These are phyloP conservation scores for Watsonalla binaria DNA, from an alignment of 2,888 invertebrate species.

Conservation along the genomic window DNA sequence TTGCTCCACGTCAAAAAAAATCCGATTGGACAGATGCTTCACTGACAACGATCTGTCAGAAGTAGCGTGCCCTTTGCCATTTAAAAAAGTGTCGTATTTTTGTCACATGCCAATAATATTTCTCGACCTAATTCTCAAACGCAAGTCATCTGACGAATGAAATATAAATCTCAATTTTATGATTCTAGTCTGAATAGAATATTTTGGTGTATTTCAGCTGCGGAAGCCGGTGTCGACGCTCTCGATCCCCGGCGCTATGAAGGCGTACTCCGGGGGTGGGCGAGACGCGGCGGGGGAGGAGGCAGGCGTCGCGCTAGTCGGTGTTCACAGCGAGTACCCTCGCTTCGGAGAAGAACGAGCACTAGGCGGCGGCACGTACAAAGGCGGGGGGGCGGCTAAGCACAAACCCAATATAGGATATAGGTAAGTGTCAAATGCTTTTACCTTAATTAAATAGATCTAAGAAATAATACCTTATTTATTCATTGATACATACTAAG, in stretches of 20 bases:
- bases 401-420: conserved; percentile 98
- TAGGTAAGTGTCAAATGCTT: conserved; percentile 55
- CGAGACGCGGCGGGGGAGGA: conserved; percentile 84
- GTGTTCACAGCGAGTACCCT: conserved; percentile 94
- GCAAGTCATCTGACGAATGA: conserved; percentile 9
- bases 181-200: conserved; percentile 14
- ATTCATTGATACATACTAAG: no score
- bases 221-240: conserved; percentile 98
- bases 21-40: no score
- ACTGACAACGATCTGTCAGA: not conserved
- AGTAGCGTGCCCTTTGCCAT: not conserved
- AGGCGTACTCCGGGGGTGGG: conserved; percentile 82
- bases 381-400: conserved; percentile 85
- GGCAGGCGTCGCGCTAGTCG: conserved; percentile 93
- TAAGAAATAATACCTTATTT: no score
- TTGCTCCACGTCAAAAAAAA: no score
- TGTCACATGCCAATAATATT: not conserved
- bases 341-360: conserved; percentile 93
- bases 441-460: conserved; percentile 29
- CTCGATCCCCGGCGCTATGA: conserved; percentile 97
- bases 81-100: not conserved
- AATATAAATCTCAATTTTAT: conserved; percentile 13
- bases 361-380: conserved; percentile 86
- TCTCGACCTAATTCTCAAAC: not conserved
- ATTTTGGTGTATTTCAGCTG: conserved; percentile 82